Percentiles rank a stretch among this genome's conserved stretches.
These are phyloP conservation scores for Melieria picta DNA, from an alignment of 2,888 invertebrate genomes.

Conservation along the genomic window DNA sequence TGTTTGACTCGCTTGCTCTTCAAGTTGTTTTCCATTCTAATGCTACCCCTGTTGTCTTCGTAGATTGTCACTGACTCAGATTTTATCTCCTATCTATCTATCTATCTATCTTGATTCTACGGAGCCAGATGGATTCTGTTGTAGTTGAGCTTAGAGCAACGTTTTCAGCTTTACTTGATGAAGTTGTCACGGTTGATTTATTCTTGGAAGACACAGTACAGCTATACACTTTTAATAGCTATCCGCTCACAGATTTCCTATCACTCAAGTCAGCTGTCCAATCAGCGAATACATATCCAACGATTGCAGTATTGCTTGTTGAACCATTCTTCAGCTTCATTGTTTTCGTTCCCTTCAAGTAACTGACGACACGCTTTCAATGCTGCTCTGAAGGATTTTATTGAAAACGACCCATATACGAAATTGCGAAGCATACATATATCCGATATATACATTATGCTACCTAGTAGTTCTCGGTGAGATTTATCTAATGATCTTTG, in stretches of 20 bases:
- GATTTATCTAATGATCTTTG: too few relatives aligned
- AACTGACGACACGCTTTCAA: too few relatives aligned
- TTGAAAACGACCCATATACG: too few relatives aligned
- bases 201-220: not conserved
- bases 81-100: slow-evolving; percentile 8
- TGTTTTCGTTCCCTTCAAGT: too few relatives aligned
- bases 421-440: too few relatives aligned
- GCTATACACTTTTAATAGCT: not conserved
- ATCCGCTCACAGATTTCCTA: not conserved
- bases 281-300: not conserved
- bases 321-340: too few relatives aligned
- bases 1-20: not conserved
- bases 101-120: not conserved
- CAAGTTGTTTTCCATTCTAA: slow-evolving; percentile 16
- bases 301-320: too few relatives aligned
- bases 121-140: not conserved
- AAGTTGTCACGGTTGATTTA: not conserved
- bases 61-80: slow-evolving; percentile 9
- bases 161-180: slow-evolving; percentile 1
- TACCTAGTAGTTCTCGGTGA: too few relatives aligned
- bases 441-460: too few relatives aligned
- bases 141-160: not conserved
- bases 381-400: too few relatives aligned
- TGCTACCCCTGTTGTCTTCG: slow-evolving; percentile 22
- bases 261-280: not conserved